These are phyloP conservation scores for Scrobipalpa costella DNA, from an alignment of 2,888 invertebrate genomes.

Conservation along the genomic window DNA sequence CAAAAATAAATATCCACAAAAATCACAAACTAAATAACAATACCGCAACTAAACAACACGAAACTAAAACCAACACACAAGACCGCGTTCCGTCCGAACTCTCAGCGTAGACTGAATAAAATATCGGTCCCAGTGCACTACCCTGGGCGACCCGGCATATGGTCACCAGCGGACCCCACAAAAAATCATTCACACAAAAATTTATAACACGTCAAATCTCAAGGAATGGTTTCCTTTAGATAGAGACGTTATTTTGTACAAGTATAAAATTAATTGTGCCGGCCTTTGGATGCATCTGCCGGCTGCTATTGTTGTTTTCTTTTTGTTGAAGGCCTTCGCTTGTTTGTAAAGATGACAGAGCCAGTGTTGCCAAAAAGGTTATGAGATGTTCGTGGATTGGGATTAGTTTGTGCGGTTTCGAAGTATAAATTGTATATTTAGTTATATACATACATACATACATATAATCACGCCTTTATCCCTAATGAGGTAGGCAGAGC, in stretches of 20 bases:
- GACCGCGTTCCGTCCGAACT: conserved; percentile 33
- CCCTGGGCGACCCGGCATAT: conserved; percentile 47
- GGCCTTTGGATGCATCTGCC: conserved; percentile 69
- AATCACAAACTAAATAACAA: conserved; percentile 14
- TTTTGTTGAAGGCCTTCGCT: conserved; percentile 39
- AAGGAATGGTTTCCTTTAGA: conserved; percentile 77
- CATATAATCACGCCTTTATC: too few species aligned
- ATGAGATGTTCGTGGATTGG: not conserved
- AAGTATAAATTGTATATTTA: not conserved
- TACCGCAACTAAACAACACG: conserved; percentile 8
- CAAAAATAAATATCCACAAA: conserved; percentile 8
- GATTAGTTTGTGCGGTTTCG: not conserved
- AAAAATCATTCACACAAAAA: conserved; percentile 67
- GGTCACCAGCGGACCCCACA: conserved; percentile 47
- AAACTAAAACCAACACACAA: conserved; percentile 12
- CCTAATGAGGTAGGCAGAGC: too few species aligned
- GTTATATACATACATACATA: too few species aligned
- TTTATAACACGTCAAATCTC: conserved; percentile 78
- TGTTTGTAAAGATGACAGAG: conserved; percentile 34
- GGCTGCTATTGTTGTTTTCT: conserved; percentile 59
- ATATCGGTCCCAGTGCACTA: conserved; percentile 38
- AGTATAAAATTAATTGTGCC: conserved; percentile 77
- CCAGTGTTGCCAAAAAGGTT: conserved; percentile 24
- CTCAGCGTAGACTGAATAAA: conserved; percentile 46
- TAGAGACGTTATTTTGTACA: conserved; percentile 71